Evolutionary conservation across 2,113 vertebrate genomes (phyloP).

Genomic region (Fulica atra): DNA sequence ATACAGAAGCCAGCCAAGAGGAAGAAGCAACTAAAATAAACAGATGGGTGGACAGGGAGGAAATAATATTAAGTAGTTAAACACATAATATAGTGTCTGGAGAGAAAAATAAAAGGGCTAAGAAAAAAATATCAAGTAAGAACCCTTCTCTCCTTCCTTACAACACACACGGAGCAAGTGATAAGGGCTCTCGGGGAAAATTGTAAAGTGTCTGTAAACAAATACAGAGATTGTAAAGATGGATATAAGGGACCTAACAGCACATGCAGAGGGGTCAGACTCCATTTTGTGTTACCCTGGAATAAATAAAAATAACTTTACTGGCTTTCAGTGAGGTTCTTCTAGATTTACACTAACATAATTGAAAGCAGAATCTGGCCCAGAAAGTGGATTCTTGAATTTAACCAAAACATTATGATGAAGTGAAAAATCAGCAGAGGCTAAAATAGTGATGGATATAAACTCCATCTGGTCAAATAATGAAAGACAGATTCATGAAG

Average conservation of each 20-base stretch:
- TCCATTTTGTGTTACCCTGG: conserved; percentile 29
- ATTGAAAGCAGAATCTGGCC: conserved; percentile 67
- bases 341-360: conserved; percentile 56
- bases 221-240: conserved; percentile 40
- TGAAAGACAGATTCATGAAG: conserved; percentile 61
- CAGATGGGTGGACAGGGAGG: conserved; percentile 66
- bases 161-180: background rate
- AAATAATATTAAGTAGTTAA: conserved; percentile 71
- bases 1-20: conserved; percentile 69
- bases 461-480: conserved; percentile 70
- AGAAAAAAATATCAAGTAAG: conserved; percentile 25
- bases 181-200: conserved; percentile 18
- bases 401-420: conserved; percentile 72
- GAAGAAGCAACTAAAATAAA: conserved; percentile 74
- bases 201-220: conserved; percentile 37
- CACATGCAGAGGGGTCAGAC: background rate
- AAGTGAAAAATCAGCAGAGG: conserved; percentile 64
- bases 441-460: conserved; percentile 64
- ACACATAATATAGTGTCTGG: conserved; percentile 64
- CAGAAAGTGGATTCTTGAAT: conserved; percentile 58
- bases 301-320: conserved; percentile 58
- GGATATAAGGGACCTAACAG: background rate
- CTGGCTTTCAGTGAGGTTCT: conserved; percentile 40
- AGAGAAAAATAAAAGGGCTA: conserved; percentile 58
- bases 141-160: conserved; percentile 22